Conservation (phyloP, 2,888 invertebrate species). For the Caenorhabditis sp. region DNA sequence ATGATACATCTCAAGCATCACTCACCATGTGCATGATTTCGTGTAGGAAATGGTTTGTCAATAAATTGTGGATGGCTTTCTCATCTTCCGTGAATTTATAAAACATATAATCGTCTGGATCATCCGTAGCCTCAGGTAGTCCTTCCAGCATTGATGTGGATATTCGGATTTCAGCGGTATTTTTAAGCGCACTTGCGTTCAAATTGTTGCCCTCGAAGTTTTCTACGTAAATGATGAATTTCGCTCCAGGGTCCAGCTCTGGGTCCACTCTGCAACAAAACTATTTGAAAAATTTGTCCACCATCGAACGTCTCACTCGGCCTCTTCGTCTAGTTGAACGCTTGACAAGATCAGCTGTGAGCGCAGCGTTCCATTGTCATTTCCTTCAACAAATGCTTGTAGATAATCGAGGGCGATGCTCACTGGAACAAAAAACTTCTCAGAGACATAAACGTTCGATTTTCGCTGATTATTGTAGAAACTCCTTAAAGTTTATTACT, state of each 20-base stretch:
- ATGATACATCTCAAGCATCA: background rate
- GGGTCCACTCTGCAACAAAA: background rate
- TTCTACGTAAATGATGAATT: slow-evolving; percentile 4
- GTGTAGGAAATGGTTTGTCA: slow-evolving; percentile 16
- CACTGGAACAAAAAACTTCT: too few species aligned
- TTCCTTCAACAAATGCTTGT: background rate
- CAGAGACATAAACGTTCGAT: too few species aligned
- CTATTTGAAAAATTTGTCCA: background rate
- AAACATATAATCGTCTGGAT: background rate
- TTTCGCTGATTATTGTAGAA: too few species aligned
- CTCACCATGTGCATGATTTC: slow-evolving; percentile 38
- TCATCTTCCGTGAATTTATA: too few species aligned
- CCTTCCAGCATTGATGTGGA: background rate
- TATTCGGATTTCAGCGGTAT: background rate
- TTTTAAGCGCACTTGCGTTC: background rate
- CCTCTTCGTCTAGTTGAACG: background rate
- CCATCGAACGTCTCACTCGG: background rate
- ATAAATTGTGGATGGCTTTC: background rate
- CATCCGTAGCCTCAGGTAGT: background rate
- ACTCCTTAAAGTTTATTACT: too few species aligned
- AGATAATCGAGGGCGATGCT: background rate
- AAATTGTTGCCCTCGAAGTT: background rate
- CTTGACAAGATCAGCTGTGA: background rate
- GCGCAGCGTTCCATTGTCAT: background rate
- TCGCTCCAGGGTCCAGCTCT: background rate